A percentile compares a stretch with the other conserved stretches of the same genome.
Conservation (phyloP, 2,888 invertebrate species). For the Mongoloraphidia duomilia region DNA sequence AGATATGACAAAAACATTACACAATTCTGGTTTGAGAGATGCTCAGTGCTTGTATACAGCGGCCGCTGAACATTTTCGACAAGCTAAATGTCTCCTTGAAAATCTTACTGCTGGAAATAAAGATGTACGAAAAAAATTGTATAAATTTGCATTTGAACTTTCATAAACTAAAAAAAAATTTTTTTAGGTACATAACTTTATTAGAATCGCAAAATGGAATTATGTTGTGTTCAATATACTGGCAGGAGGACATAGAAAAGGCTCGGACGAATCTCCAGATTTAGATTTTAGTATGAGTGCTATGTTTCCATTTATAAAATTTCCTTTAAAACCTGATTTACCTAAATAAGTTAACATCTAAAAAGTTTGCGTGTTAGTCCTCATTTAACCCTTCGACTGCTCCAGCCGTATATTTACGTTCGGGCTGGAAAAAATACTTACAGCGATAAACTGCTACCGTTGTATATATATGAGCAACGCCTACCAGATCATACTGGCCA, state of each 20-base stretch:
- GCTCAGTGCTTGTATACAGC: constrained; percentile 57
- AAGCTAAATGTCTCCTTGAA: constrained; percentile 75
- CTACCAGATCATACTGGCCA: too few relatives aligned
- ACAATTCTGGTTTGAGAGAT: constrained; percentile 30
- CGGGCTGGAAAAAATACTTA: too few relatives aligned
- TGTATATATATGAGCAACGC: too few relatives aligned
- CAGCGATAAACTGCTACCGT: too few relatives aligned
- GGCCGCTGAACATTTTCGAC: constrained; percentile 85
- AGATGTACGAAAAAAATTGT: constrained; percentile 39
- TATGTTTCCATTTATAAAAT: constrained; percentile 83
- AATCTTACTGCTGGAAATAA: constrained; percentile 66
- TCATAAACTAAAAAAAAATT: constrained; percentile 3
- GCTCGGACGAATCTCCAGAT: constrained; percentile 69
- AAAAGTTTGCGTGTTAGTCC: too few relatives aligned
- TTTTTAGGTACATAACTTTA: constrained; percentile 58
- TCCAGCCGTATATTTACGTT: too few relatives aligned
- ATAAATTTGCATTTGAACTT: neutral
- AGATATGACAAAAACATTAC: constrained; percentile 61
- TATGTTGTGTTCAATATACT: constrained; percentile 87
- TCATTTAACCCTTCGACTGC: too few relatives aligned
- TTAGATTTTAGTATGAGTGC: constrained; percentile 84
- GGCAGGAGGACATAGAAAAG: constrained; percentile 83
- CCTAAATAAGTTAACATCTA: too few relatives aligned
- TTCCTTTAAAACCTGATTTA: constrained; percentile 15
- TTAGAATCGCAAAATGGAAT: constrained; percentile 90